phyloP scores from a whole-genome alignment of 2,888 invertebrate species.

The Elysia crispata region DNA sequence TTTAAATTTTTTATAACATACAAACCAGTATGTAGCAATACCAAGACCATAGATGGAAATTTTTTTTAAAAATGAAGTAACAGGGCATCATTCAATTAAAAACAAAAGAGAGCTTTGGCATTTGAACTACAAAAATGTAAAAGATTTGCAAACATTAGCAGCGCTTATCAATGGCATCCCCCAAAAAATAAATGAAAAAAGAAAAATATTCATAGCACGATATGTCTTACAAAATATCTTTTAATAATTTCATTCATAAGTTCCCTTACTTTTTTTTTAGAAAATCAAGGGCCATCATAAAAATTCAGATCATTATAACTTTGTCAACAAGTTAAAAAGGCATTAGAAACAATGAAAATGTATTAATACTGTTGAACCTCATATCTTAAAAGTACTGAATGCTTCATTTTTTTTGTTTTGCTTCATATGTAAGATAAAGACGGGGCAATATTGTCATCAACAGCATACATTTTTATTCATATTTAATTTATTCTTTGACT shows the following conservation, averaged over 20 bases:
- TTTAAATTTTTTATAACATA: too few species aligned
- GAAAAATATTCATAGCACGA: neutral
- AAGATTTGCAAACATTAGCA: constrained; percentile 6
- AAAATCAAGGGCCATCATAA: constrained; percentile 37
- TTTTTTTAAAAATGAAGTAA: neutral
- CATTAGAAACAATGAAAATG: constrained; percentile 32
- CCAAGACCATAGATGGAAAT: too few species aligned
- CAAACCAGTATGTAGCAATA: too few species aligned
- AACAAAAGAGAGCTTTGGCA: constrained; percentile 33
- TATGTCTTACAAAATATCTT: neutral
- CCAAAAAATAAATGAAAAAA: neutral
- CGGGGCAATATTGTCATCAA: constrained; percentile 1
- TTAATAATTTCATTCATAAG: neutral
- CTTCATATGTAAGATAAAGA: neutral
- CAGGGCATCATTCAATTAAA: neutral
- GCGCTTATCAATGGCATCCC: constrained; percentile 32
- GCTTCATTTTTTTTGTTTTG: neutral
- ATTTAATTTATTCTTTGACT: constrained; percentile 1
- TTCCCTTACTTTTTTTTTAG: neutral
- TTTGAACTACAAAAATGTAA: constrained; percentile 3
- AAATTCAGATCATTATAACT: constrained; percentile 43
- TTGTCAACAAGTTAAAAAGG: constrained; percentile 30
- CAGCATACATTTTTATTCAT: constrained; percentile 27
- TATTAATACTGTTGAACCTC: constrained; percentile 36
- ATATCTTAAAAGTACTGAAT: neutral